A percentile compares a stretch with the other conserved stretches of the same genome.
These are phyloP conservation scores for Syngnathus acus DNA, from an alignment of 2,797 vertebrate species.

Conservation along the genomic window DNA sequence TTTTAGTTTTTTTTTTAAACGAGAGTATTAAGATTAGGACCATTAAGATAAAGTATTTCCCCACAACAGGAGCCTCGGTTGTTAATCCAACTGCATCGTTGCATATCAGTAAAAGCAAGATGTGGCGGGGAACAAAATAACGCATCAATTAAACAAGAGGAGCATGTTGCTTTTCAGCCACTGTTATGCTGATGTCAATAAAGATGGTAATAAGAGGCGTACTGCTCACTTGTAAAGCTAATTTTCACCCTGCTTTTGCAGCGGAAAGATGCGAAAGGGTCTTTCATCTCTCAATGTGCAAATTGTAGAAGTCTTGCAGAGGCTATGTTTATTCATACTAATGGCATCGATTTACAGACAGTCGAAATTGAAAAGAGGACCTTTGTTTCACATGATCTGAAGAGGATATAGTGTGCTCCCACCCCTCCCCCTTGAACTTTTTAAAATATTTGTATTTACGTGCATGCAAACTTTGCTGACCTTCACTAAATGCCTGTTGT, in stretches of 20 bases:
- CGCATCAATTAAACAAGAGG: conserved; percentile 18
- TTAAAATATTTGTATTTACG: not conserved
- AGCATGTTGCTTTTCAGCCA: conserved; percentile 20
- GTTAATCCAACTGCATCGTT: not conserved
- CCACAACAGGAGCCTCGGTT: not conserved
- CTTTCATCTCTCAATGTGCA: conserved; percentile 38
- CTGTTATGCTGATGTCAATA: conserved; percentile 57
- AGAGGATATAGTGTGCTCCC: no score
- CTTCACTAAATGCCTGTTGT: not conserved
- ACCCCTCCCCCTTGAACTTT: not conserved
- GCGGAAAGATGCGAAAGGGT: conserved; percentile 22
- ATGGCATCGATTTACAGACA: conserved; percentile 46
- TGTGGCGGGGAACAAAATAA: conserved; percentile 7
- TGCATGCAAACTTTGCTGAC: not conserved
- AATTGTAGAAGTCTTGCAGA: conserved; percentile 39
- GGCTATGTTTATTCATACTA: conserved; percentile 59
- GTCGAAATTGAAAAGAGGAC: conserved; percentile 22
- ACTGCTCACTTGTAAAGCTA: conserved; percentile 48
- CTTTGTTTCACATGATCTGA: not conserved
- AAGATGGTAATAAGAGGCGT: conserved; percentile 56
- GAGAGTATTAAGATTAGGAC: not conserved
- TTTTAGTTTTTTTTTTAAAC: not conserved
- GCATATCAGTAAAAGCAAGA: conserved; percentile 19
- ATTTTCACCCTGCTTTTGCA: conserved; percentile 24
- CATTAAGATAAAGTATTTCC: conserved; percentile 7